Evolutionary conservation across 2,797 vertebrate species (phyloP).

Genomic region (Ptychobarbus kaznakovi): DNA sequence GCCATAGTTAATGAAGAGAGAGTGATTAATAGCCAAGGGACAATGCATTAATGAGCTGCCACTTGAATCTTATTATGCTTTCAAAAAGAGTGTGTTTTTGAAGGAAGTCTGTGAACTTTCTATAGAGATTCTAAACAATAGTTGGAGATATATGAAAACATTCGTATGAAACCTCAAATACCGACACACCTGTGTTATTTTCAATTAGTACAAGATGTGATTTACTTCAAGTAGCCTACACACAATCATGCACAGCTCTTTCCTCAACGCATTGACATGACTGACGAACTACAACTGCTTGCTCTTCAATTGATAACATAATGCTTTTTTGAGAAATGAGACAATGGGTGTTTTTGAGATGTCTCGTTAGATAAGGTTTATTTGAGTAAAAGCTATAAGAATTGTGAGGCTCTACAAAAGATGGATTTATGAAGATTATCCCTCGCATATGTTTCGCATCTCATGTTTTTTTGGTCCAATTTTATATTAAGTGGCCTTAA

Average conservation of each 20-base stretch:
- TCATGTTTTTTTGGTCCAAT: background rate
- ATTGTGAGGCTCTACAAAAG: background rate
- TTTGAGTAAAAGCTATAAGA: background rate
- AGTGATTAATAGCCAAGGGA: constrained; percentile 42
- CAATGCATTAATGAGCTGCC: constrained; percentile 46
- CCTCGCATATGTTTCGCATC: background rate
- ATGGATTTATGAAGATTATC: background rate
- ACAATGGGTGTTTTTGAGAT: background rate
- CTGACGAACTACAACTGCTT: background rate
- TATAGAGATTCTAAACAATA: background rate
- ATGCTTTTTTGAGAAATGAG: background rate
- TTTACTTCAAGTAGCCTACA: background rate
- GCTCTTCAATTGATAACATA: constrained; percentile 56
- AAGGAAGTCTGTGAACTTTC: background rate
- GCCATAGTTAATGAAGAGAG: constrained; percentile 7
- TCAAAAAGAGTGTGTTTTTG: background rate
- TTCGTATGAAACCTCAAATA: background rate
- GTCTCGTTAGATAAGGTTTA: constrained; percentile 19
- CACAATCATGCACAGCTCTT: background rate
- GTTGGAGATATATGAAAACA: background rate
- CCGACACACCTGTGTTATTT: background rate
- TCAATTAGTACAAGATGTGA: background rate
- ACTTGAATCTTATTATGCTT: constrained; percentile 29
- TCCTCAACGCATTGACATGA: background rate
- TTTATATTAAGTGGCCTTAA: background rate